Percentiles rank a stretch among this genome's conserved stretches.
Conservation (phyloP, 2,113 vertebrate species). For the Geothlypis trichas region DNA sequence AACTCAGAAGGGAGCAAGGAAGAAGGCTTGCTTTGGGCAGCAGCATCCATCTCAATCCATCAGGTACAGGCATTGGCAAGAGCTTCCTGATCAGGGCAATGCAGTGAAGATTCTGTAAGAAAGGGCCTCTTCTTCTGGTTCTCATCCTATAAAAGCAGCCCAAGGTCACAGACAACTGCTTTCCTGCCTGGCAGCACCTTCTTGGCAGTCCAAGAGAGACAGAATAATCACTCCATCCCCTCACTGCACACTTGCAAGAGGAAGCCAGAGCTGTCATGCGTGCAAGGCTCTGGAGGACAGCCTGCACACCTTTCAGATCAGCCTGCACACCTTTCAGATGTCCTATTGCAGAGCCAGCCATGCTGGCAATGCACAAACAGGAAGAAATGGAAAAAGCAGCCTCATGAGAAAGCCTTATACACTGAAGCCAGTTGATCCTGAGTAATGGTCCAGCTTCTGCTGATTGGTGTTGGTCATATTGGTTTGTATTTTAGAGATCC, state of each 20-base stretch:
- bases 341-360: rapidly evolving
- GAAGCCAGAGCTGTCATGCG: background rate
- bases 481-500: background rate
- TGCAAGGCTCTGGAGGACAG: background rate
- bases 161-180: background rate
- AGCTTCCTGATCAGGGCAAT: background rate
- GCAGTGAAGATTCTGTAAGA: background rate
- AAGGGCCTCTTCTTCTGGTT: background rate
- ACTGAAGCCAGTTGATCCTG: background rate
- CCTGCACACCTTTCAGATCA: rapidly evolving
- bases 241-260: background rate
- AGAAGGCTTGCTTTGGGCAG: background rate
- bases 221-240: background rate
- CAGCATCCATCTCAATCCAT: too few relatives aligned
- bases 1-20: rapidly evolving
- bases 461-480: background rate
- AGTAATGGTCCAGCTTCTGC: background rate
- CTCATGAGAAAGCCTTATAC: background rate
- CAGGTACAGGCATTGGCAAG: rapidly evolving
- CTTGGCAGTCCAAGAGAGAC: background rate
- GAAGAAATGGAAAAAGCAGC: background rate
- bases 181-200: background rate
- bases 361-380: background rate
- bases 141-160: background rate
- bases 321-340: rapidly evolving